phyloP scores from a whole-genome alignment of 2,797 vertebrate genomes.

The Artibeus lituratus region DNA sequence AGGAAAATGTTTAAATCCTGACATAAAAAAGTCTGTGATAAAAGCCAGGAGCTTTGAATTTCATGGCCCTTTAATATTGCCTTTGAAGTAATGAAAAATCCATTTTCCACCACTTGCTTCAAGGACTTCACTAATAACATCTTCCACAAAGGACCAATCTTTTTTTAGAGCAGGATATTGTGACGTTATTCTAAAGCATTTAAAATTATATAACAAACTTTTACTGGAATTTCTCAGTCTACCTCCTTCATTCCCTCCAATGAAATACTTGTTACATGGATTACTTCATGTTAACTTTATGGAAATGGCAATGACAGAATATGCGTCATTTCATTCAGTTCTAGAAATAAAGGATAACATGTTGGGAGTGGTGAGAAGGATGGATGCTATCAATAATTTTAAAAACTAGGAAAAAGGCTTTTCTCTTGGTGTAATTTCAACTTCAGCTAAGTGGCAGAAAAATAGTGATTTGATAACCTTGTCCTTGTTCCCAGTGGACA shows the following conservation, averaged over 20 bases:
- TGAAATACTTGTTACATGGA: slow-evolving; percentile 47
- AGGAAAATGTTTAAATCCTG: slow-evolving; percentile 75
- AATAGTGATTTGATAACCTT: slow-evolving; percentile 31
- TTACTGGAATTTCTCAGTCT: slow-evolving; percentile 52
- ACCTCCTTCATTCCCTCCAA: slow-evolving; percentile 63
- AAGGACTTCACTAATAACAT: slow-evolving; percentile 77
- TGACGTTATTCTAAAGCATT: slow-evolving; percentile 76
- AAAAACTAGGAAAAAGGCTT: not conserved
- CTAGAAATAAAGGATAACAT: slow-evolving; percentile 28
- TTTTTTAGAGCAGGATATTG: slow-evolving; percentile 70
- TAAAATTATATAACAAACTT: slow-evolving; percentile 71
- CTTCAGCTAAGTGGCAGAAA: slow-evolving; percentile 11
- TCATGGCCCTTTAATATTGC: slow-evolving; percentile 78
- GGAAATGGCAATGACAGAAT: slow-evolving; percentile 10
- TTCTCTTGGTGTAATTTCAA: not conserved
- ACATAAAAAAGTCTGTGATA: slow-evolving; percentile 78
- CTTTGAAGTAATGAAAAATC: slow-evolving; percentile 80
- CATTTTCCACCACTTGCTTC: slow-evolving; percentile 81
- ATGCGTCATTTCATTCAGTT: slow-evolving; percentile 14
- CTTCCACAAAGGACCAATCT: slow-evolving; percentile 76
- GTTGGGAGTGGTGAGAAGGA: not conserved
- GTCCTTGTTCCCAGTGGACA: not conserved
- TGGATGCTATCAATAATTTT: not conserved
- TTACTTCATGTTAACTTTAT: slow-evolving; percentile 48
- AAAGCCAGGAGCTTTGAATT: slow-evolving; percentile 81